Evolutionary conservation across 2,797 vertebrate species (phyloP).

Genomic region (Brotula barbata): DNA sequence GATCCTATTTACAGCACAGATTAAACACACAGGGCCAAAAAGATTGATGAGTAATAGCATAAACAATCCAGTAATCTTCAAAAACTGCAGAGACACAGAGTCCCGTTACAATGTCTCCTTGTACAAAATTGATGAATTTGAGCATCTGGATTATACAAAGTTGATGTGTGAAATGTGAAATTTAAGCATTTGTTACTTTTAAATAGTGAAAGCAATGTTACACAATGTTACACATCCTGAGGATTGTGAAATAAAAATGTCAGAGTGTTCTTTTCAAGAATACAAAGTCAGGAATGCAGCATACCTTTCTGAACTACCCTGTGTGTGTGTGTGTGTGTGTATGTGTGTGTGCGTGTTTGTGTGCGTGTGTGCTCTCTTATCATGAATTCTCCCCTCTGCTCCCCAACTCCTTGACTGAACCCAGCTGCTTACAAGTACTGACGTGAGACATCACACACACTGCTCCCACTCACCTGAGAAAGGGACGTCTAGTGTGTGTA

Average conservation of each 20-base stretch:
- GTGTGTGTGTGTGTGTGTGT: constrained; percentile 2
- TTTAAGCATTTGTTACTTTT: too few relatives aligned
- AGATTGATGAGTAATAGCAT: too few relatives aligned
- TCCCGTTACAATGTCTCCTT: background rate
- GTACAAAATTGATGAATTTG: background rate
- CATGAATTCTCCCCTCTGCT: background rate
- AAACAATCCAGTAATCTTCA: too few relatives aligned
- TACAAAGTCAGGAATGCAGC: constrained; percentile 6
- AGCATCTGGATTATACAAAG: background rate
- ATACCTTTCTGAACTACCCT: background rate
- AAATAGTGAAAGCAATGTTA: too few relatives aligned
- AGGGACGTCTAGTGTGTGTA: background rate
- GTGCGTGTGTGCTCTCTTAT: constrained; percentile 14
- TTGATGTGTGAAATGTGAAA: constrained; percentile 1
- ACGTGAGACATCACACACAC: constrained; percentile 55
- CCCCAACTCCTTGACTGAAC: constrained; percentile 51
- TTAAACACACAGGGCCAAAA: too few relatives aligned
- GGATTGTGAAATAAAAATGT: constrained; percentile 25
- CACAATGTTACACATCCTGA: background rate
- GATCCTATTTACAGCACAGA: too few relatives aligned
- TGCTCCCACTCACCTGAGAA: constrained; percentile 20
- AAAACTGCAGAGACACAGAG: background rate
- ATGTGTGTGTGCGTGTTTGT: background rate
- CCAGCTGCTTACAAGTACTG: constrained; percentile 58
- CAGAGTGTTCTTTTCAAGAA: constrained; percentile 15